Conservation (phyloP, 2,888 invertebrate genomes). For the Rotaria macrura region DNA sequence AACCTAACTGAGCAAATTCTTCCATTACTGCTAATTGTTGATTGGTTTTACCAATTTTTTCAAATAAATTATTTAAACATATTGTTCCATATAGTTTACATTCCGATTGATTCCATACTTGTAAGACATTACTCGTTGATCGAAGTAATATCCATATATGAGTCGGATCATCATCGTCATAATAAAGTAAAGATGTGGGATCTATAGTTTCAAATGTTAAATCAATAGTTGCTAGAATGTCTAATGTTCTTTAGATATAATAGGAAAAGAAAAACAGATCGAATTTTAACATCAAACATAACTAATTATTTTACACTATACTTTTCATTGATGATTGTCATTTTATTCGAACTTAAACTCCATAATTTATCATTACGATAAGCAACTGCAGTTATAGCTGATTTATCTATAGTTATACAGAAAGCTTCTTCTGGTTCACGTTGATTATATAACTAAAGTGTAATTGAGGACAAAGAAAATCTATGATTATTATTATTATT, state of each 20-base stretch:
- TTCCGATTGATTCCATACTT: background rate
- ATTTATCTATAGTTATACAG: conserved; percentile 53
- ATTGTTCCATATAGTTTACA: background rate
- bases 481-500: background rate
- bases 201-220: background rate
- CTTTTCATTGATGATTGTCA: conserved; percentile 5
- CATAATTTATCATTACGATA: conserved; percentile 37
- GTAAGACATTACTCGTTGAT: conserved; percentile 12
- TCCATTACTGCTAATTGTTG: background rate
- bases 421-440: conserved; percentile 47
- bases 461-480: background rate
- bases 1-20: background rate
- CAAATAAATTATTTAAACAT: background rate
- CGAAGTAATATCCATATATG: background rate
- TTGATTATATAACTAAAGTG: conserved; percentile 38
- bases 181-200: conserved; percentile 4
- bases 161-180: background rate
- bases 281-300: no score
- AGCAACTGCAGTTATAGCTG: conserved; percentile 50
- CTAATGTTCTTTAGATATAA: background rate
- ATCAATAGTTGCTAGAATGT: background rate
- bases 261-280: background rate
- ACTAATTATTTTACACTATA: background rate
- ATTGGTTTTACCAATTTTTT: background rate
- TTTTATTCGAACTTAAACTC: conserved; percentile 4